A percentile compares a stretch with the other conserved stretches of the same genome.
Evolutionary conservation across 2,888 invertebrate species (phyloP).

Genomic region (Trisateles emortualis): DNA sequence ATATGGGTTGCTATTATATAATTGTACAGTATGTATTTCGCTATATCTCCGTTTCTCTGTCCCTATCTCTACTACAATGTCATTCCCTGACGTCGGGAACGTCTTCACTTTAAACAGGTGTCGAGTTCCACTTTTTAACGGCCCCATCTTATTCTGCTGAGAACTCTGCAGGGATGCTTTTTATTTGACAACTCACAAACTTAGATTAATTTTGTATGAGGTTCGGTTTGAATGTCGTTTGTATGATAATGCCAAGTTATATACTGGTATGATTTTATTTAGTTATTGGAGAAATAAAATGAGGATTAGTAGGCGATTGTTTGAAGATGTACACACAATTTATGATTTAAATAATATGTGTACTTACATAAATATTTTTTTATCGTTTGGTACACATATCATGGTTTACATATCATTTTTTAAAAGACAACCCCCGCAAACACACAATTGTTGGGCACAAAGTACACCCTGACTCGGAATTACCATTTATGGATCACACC

Average conservation of each 20-base stretch:
- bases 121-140: conserved; percentile 44
- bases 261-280: conserved; percentile 9
- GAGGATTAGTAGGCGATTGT: not conserved
- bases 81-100: conserved; percentile 20
- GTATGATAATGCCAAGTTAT: conserved; percentile 17
- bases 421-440: too few species aligned
- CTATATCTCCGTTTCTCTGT: conserved; percentile 4
- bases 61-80: not conserved
- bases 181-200: conserved; percentile 34
- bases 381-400: too few species aligned
- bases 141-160: conserved; percentile 21
- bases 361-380: too few species aligned
- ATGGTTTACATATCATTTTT: too few species aligned
- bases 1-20: too few species aligned
- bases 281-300: conserved; percentile 7
- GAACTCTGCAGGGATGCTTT: conserved; percentile 36
- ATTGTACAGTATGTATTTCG: conserved; percentile 1
- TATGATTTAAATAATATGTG: too few species aligned
- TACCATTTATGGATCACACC: too few species aligned
- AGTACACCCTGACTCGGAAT: too few species aligned
- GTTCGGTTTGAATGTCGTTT: conserved; percentile 23
- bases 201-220: conserved; percentile 42
- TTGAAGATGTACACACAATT: not conserved
- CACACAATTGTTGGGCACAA: too few species aligned
- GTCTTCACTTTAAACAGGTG: conserved; percentile 55